Base-by-base conservation (phyloP, 2,888 invertebrate species). In the Dryadula phaetusa region DNA sequence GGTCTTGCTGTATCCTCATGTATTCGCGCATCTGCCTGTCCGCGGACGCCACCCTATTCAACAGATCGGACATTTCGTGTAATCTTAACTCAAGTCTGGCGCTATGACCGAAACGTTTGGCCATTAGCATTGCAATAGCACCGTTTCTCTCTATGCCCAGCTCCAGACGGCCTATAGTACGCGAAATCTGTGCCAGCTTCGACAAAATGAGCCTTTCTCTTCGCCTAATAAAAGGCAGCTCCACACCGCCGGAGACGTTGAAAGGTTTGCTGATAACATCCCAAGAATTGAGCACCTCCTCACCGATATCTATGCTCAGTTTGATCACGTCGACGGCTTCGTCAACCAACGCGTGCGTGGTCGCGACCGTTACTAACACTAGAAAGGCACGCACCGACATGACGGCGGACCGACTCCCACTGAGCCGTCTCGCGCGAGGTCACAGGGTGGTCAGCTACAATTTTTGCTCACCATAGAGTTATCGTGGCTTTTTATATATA, bases 221-320 rank as follows among this genome's bases (percentile, higher is more conserved):
- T 74, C 93, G 91, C 61, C 94, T 93, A 62, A 95, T 83, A 60
- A 95, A 82, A 3, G 96, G 95, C 62, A 95, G 84, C 16, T 94
- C 94, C 6, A 94, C 93, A 0, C 94, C 94, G 7, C 91, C 86
- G 22, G 92, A 85, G 1, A 87, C 76, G 73, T 93, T 92, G 62
- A 94, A 91, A 22, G 94, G 93, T 64, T 92, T 90, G 62, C 94
- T 94, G 32, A 95, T 87, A 14, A 95, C 79, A 74, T 95, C 94
- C 95, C 95, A 95, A 25, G 95, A 93, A 75, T 93, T 94, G 1
- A 94, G 83, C 34, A 95, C 88, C 58, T 94, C 93, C 60, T 93
- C 89, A 32, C 93, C 93, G 40, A 95, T 93, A 77, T 95, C 95
- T 77, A 94, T 95, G 42, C 93, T 85, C 10, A 94, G 79, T 76